Base-by-base conservation (phyloP, 2,797 vertebrate species). In the Ctenopoma kingsleyae region DNA sequence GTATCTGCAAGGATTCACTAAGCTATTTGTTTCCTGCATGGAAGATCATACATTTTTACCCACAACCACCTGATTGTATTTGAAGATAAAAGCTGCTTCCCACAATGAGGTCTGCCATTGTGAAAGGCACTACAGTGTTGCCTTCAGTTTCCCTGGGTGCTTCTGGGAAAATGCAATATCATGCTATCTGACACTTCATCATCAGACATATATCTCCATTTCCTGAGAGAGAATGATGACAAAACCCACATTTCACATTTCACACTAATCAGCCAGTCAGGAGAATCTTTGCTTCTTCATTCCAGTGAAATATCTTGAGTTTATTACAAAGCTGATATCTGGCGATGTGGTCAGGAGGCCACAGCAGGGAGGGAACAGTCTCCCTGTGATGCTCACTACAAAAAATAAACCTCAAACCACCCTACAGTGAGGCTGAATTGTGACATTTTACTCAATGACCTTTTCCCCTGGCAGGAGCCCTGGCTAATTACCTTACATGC, bases 121-220 rank as follows among this genome's bases (percentile, higher is more conserved):
- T 79, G 76, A 89, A 84, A 88, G 80, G 48, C 76, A 63, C 84
- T 62, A 68, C 8, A 69, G 71, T 76, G 82, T 67, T 77, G 76
- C 83, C 72, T 83, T 85, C 73, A 66, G 70, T 56, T 81, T 82
- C 84, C 80, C 71, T 8, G 57, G 71, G 76, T 73, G 82, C 74
- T 83, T 89, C 80, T 81, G 84, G 81, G 76, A 90, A 89, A 90
- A 90, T 58, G 89, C 86, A 91, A 92, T 92, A 93, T 92, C 89
- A 89, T 83, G 83, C 82, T 90, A 92, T 93, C 91, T 88, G 90
- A 92, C 91, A 91, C 90, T 89, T 87, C 85, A 93, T 93, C 91
- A 89, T 90, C 88, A 79, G 67, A 89, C 89, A 86, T 67, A 68
- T 80, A 85, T 91, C 86, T 90, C 87, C 86, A 91, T 93, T 92